phyloP scores from a whole-genome alignment of 2,113 vertebrate species.

The Cisticola juncidis region DNA sequence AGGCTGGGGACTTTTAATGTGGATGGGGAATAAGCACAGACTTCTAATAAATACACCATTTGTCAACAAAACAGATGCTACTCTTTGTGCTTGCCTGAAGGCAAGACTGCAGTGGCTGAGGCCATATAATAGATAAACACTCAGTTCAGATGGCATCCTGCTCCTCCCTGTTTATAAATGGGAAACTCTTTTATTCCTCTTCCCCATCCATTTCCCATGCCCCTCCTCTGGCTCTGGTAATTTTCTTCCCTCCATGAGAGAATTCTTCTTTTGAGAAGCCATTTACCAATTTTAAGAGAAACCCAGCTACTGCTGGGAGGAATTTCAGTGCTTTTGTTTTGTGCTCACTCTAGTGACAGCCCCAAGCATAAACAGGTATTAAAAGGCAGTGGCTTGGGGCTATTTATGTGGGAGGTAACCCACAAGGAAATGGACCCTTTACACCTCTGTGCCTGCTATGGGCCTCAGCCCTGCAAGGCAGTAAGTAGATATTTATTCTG shows the following conservation, averaged over 20 bases:
- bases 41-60: neutral
- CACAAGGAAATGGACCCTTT: neutral
- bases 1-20: neutral
- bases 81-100: neutral
- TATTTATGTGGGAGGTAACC: neutral
- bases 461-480: neutral
- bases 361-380: neutral
- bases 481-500: neutral
- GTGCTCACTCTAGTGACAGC: neutral
- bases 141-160: neutral
- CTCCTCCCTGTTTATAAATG: neutral
- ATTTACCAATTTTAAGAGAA: neutral
- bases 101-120: neutral
- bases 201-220: neutral
- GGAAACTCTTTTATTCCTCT: neutral
- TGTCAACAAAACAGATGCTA: neutral
- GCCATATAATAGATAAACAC: neutral
- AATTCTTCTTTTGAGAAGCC: neutral
- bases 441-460: neutral
- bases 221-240: neutral
- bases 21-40: neutral
- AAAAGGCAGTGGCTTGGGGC: neutral
- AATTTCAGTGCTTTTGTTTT: neutral
- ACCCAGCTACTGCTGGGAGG: neutral
- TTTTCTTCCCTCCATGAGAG: neutral